Evolutionary conservation across 2,797 vertebrate species (phyloP), one percentile per base, ranked within the genome.

Genomic region (Harpagifer antarcticus): DNA sequence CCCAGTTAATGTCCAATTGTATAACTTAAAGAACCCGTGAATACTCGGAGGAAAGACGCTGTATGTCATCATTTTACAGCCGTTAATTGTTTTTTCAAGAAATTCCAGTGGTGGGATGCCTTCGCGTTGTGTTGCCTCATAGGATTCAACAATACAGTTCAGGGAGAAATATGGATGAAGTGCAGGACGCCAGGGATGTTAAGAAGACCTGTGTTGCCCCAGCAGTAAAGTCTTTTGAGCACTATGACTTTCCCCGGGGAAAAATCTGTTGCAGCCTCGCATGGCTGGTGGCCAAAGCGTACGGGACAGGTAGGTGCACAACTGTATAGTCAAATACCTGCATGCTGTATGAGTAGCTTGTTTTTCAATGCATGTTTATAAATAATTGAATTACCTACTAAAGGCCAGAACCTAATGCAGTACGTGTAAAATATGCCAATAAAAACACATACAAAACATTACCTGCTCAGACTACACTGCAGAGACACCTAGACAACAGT

Each of bases 221-320:
- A 54, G 94, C 97, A 62, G 94, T 99, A 88, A 99, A 97, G 88
- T 94, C 97, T 42, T 98, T 98, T 78, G 98, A 99, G 83, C 97
- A 98, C 88, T 99, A 99, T 86, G 98, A 99, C 84, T 99, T 99
- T 74, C 91, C 96, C 84, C 92, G 96, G 89, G 97, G 97, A 68
- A 99, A 99, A 90, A 96, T 97, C 90, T 96, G 96, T 90, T 97
- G 97, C 92, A 99, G 96, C 90, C 95, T 99, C 86, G 96, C 96
- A 86, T 99, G 98, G 98, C 94, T 99, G 76, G 95, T 98, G 89
- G 93, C 96, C 93, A 98, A 98, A 94, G 97, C 98, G 67, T 99
- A 97, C 76, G 97, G 98, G 87, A 96, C 98, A 96, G 98, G 98
- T 99, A 96, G 90, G 97, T 86, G 23, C 31, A 58, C 44, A 86